phyloP scores from a whole-genome alignment of 2,113 vertebrate species.

The Irena cyanogastra region DNA sequence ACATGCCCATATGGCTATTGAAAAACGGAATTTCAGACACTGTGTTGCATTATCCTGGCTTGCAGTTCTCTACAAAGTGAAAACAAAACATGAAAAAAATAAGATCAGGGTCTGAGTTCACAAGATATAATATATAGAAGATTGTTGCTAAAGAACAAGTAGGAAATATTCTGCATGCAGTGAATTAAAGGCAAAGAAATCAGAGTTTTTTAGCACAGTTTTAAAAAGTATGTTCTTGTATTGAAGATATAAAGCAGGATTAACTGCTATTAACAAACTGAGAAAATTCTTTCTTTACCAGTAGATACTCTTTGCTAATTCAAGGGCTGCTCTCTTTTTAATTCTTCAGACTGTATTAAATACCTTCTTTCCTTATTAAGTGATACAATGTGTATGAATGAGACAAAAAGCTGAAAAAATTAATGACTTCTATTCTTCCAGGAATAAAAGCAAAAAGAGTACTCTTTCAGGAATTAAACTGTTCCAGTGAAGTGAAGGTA shows the following conservation, averaged over 20 bases:
- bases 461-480: not conserved
- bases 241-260: not conserved
- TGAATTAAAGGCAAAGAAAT: not conserved
- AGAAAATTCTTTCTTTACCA: not conserved
- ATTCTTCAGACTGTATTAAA: not conserved
- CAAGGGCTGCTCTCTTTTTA: not conserved
- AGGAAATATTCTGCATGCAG: not conserved
- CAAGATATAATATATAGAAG: not conserved
- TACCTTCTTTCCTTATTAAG: not conserved
- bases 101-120: not conserved
- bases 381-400: not conserved
- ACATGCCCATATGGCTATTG: not conserved
- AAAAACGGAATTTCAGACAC: conserved; percentile 7
- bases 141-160: not conserved
- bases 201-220: not conserved
- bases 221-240: not conserved
- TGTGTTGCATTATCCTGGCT: not conserved
- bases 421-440: not conserved
- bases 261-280: not conserved
- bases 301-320: not conserved
- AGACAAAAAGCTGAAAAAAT: not conserved
- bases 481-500: not conserved
- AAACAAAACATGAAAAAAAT: not conserved
- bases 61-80: not conserved
- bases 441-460: not conserved